Base-by-base conservation (phyloP, 2,113 vertebrate species). In the Leucopternis melanops region DNA sequence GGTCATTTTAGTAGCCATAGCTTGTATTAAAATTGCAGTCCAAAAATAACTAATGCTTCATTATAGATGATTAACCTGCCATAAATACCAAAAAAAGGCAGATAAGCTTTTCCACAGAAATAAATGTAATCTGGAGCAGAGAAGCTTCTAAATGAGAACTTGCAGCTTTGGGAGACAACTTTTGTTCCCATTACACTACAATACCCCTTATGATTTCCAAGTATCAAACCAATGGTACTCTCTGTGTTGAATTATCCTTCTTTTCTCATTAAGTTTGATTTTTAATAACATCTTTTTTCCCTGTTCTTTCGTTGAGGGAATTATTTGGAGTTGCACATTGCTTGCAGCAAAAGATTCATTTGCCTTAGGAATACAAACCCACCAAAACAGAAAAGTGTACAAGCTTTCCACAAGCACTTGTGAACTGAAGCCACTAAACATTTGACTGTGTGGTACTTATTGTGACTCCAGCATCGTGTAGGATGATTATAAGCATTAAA, bases 241-340 rank as follows among this genome's bases (percentile, higher is more conserved):
- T 63, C 16, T 71, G 55, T 78, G 20, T 26, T 58, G n/a, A 91
- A 81, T 91, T 84, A 87, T 40, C 49, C 9, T 84, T 86, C 32
- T 71, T 82, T 94, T 91, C 77, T 91, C 55, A 90, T 94, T 80
- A 91, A 65, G 25, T 77, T 54, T 90, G 40, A 80, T 79, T 96
- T 95, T 95, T 90, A 90, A 85, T 75, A 57, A 21, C 31, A 3
- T 1, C 7, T 32, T 82, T 90, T 85, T 58, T 10, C 20, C 20
- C 27, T 49, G 8, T 61, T 75, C 27, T 77, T 93, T 82, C n/a
- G 38, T 7, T 89, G 25, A 69, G 62, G 66, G 40, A 95, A 54
- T 79, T 90, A 80, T 72, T 69, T 86, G n/a, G 36, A 94, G 19
- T 26, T 91, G 4, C 45, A 74, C 8, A 27, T 58, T 65, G 8